Base-by-base conservation (phyloP, 2,113 vertebrate species). In the Genyomyrus donnyi region DNA sequence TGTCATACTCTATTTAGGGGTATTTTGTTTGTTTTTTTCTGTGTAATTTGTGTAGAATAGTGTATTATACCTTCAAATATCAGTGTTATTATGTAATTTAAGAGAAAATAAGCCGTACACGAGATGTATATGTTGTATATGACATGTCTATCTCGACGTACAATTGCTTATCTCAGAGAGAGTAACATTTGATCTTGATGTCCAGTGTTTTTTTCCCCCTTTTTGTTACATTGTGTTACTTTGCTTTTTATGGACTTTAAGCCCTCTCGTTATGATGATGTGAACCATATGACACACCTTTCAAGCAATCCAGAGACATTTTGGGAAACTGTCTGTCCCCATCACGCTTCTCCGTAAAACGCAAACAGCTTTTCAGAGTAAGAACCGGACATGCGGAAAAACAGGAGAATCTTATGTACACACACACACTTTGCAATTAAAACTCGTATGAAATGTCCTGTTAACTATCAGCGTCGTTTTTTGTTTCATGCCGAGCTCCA, bases 81-180 rank as follows among this genome's bases (percentile, higher is more conserved):
- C 97, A 97, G 95, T 97, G 95, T 97, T 96, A 96, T 96, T 97
- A 91, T 96, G 93, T 98, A 96, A 97, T 97, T 97, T 96, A 97
- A 90, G 94, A 92, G 92, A 91, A 93, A 90, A 88, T 90, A 92
- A 96, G 94, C 95, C 94, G 91, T 95, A 93, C 92, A 93, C 95
- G 94, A 94, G 90, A 89, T 91, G n/a, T 66, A 91, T 88, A 90
- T 89, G 90, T 93, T 93, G 93, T 96, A 95, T 95, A 95, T 42
- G 89, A 89, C 91, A 91, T 89, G 87, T 92, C 45, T 91, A 19
- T 80, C 74, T 80, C 35, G 35, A 80, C 5, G 74, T 80, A 80
- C 74, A 80, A 91, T 94, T 94, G 92, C 92, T 94, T 93, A 93
- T 93, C 93, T 93, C 95, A 94, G 91, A 94, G 91, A 45, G 92